Percentiles rank a stretch among this genome's conserved stretches.
These are phyloP conservation scores for Formicarius rufipectus DNA, from an alignment of 2,113 vertebrate genomes.

Conservation along the genomic window DNA sequence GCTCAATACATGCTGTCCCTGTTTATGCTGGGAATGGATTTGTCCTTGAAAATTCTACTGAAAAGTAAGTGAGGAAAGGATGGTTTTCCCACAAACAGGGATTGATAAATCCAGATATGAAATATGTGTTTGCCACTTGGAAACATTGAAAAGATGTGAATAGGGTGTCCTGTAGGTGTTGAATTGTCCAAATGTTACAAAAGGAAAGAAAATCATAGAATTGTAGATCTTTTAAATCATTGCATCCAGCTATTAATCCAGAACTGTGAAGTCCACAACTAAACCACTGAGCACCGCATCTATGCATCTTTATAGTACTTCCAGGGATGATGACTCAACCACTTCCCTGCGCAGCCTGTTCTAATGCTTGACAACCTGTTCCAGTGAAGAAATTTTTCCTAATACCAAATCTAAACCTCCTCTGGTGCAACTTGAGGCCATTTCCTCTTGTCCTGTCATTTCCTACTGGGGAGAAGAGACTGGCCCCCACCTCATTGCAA, in stretches of 20 bases:
- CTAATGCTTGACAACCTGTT: too few species aligned
- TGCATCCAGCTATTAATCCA: background rate
- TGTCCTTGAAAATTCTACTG: background rate
- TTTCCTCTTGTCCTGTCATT: too few species aligned
- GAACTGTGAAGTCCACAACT: background rate
- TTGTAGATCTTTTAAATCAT: background rate
- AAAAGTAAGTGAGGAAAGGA: background rate
- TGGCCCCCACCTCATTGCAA: too few species aligned
- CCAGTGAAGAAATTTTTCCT: too few species aligned
- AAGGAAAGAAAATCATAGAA: background rate
- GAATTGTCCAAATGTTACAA: accelerated
- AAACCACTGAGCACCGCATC: background rate
- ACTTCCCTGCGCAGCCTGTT: too few species aligned
- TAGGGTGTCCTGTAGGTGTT: background rate
- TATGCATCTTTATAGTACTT: too few species aligned
- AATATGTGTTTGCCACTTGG: background rate
- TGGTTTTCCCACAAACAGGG: background rate
- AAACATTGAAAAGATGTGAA: background rate
- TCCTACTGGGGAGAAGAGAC: too few species aligned
- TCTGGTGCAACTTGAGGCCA: too few species aligned
- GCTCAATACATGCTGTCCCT: background rate
- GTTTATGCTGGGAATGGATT: background rate
- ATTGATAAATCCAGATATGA: background rate
- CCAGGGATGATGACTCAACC: too few species aligned
- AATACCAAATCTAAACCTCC: too few species aligned